Evolutionary conservation across 2,113 vertebrate species (phyloP).

Genomic region (Brachionichthys hirsutus): DNA sequence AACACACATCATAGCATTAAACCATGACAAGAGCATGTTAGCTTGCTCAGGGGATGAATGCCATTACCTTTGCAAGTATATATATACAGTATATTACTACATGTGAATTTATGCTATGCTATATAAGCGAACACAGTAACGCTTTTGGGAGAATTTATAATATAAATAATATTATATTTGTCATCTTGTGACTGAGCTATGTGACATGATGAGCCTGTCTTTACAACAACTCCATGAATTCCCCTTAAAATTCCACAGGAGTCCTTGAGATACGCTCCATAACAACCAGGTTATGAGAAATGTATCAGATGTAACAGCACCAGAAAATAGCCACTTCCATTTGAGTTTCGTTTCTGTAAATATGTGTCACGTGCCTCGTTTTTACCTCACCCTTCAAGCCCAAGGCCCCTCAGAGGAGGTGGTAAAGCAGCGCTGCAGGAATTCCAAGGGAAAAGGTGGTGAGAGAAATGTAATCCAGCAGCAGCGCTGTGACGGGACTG

Average conservation of each 20-base stretch:
- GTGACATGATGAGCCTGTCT: not conserved
- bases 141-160: not conserved
- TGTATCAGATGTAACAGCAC: not conserved
- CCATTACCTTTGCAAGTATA: too few species aligned
- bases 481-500: not conserved
- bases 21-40: too few species aligned
- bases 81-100: too few species aligned
- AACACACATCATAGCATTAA: too few species aligned
- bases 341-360: not conserved
- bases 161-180: not conserved
- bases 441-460: constrained; percentile 44
- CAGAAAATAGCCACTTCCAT: constrained; percentile 14
- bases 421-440: constrained; percentile 25
- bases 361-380: constrained; percentile 10
- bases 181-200: not conserved
- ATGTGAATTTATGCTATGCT: too few species aligned
- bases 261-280: not conserved
- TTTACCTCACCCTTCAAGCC: not conserved
- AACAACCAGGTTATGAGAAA: constrained; percentile 33
- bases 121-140: too few species aligned
- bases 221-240: not conserved
- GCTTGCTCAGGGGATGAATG: too few species aligned
- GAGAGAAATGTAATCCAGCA: constrained; percentile 49
- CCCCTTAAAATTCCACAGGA: not conserved
- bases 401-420: constrained; percentile 24